A percentile compares a stretch with the other conserved stretches of the same genome.
Conservation (phyloP, 1,140 invertebrate genomes). For the Polypedilum vanderplanki region DNA sequence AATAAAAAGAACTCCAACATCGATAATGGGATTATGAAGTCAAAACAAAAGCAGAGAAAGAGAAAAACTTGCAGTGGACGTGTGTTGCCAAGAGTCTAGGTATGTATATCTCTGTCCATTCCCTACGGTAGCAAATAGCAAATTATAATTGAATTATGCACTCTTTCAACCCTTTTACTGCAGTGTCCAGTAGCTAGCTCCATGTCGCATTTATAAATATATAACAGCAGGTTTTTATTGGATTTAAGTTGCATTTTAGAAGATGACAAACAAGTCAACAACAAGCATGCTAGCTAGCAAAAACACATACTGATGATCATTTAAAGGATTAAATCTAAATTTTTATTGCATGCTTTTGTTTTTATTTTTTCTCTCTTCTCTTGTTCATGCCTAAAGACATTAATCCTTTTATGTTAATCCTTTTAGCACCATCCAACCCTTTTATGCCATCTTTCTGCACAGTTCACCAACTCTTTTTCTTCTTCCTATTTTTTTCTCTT, state of each 20-base stretch:
- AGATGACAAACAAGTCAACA: too few species aligned
- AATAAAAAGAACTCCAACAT: constrained; percentile 6
- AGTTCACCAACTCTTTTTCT: neutral
- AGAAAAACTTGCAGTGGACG: neutral
- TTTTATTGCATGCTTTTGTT: constrained; percentile 24
- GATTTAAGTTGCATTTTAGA: neutral
- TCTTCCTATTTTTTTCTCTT: neutral
- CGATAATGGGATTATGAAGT: constrained; percentile 28
- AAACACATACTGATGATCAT: constrained; percentile 23
- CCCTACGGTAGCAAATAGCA: constrained; percentile 16
- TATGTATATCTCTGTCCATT: neutral
- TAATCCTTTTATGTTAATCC: constrained; percentile 18
- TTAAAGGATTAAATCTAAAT: constrained; percentile 19
- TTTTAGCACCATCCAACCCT: neutral
- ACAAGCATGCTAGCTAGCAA: neutral
- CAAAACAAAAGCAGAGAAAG: neutral
- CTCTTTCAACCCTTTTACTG: constrained; percentile 25
- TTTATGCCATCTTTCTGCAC: too few species aligned
- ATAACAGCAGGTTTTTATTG: constrained; percentile 29
- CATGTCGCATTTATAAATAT: neutral
- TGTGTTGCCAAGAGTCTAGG: neutral
- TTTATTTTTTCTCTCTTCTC: constrained; percentile 1
- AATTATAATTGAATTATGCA: constrained; percentile 28
- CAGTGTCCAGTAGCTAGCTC: constrained; percentile 21
- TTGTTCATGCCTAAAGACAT: neutral